A percentile compares a stretch with the other conserved stretches of the same genome.
These are phyloP conservation scores for Trematomus loennbergii DNA, from an alignment of 2,113 vertebrate species.

Conservation along the genomic window DNA sequence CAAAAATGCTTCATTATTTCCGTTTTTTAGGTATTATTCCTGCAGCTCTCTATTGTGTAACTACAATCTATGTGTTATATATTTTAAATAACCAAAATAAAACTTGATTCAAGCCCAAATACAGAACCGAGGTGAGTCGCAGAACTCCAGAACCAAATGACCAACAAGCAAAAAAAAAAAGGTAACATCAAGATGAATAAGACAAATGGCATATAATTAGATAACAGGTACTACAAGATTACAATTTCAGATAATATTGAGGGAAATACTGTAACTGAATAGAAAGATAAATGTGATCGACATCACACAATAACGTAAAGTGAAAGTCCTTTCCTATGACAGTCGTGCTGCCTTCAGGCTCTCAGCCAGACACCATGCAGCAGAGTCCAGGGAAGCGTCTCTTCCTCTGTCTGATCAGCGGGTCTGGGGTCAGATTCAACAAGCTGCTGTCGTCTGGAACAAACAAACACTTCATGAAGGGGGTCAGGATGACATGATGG, in stretches of 20 bases:
- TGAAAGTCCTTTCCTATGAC: constrained; percentile 13
- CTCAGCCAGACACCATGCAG: constrained; percentile 95
- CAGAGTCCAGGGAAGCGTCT: constrained; percentile 95
- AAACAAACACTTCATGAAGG: constrained; percentile 14
- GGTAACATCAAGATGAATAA: not conserved
- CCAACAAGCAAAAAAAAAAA: not conserved
- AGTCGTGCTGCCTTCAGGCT: constrained; percentile 28
- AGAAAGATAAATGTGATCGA: not conserved
- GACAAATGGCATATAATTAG: not conserved
- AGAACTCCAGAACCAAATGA: not conserved
- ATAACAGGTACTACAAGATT: constrained; percentile 32
- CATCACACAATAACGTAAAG: constrained; percentile 1
- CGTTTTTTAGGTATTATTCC: too few relatives aligned
- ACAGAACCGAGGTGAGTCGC: not conserved
- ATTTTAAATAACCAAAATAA: not conserved
- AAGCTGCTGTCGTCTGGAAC: constrained; percentile 96
- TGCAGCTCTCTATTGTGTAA: not conserved
- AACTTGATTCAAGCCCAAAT: not conserved
- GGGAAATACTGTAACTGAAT: not conserved
- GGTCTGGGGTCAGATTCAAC: constrained; percentile 93
- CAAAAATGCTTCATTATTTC: too few relatives aligned
- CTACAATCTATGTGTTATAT: not conserved
- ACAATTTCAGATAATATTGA: constrained; percentile 47
- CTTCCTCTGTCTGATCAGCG: constrained; percentile 92
- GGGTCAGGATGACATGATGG: not conserved